Percentiles rank a stretch among this genome's conserved stretches.
These are phyloP conservation scores for Pluvianellus socialis DNA, from an alignment of 2,113 vertebrate species.

Conservation along the genomic window DNA sequence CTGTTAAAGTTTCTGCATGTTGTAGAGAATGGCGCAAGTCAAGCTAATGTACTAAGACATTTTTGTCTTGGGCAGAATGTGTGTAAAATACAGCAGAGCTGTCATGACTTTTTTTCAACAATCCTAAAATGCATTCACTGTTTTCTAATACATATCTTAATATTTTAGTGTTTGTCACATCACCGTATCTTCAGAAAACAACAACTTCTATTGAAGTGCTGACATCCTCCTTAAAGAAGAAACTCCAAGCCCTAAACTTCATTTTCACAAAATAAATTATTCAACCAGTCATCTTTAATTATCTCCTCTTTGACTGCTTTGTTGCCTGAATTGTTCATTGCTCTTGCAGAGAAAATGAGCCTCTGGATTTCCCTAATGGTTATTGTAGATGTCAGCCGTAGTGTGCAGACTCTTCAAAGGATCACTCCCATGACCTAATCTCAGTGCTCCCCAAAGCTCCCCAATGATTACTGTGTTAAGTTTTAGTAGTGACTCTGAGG, in stretches of 20 bases:
- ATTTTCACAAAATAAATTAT: constrained; percentile 47
- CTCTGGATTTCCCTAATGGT: background rate
- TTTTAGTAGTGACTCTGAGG: background rate
- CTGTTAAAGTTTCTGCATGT: background rate
- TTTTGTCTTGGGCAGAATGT: background rate
- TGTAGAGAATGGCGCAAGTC: background rate
- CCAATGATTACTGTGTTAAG: background rate
- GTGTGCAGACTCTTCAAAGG: constrained; percentile 2
- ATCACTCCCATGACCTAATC: background rate
- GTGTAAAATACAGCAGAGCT: background rate
- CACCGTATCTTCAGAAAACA: constrained; percentile 10
- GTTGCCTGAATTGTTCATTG: constrained; percentile 1
- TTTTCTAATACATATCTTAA: background rate
- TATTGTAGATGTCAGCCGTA: background rate
- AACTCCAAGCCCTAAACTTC: background rate
- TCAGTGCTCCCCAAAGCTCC: background rate
- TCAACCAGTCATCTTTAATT: constrained; percentile 35
- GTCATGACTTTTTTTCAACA: background rate
- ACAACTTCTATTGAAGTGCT: background rate
- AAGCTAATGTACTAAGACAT: background rate
- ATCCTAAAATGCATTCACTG: background rate
- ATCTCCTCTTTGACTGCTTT: constrained; percentile 10
- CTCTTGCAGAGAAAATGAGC: background rate
- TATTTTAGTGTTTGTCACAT: background rate
- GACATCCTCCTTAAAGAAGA: background rate